Percentiles rank a stretch among this genome's conserved stretches.
Evolutionary conservation across 2,113 vertebrate genomes (phyloP).

Genomic region (Nettapus auritus): DNA sequence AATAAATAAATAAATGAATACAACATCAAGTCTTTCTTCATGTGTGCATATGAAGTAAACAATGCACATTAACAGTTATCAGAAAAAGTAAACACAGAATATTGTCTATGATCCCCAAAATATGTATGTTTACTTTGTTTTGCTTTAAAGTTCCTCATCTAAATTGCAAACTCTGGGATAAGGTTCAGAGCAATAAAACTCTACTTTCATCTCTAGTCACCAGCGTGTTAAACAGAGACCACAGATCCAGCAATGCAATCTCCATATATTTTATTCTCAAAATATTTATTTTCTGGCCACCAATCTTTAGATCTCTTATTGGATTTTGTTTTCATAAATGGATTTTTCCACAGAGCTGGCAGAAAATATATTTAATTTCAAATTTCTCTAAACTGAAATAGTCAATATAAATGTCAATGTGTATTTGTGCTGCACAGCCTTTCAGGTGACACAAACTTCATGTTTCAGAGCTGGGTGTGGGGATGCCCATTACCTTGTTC

Average conservation of each 20-base stretch:
- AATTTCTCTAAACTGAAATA: conserved; percentile 73
- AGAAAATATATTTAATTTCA: conserved; percentile 76
- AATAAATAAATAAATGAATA: too few relatives aligned
- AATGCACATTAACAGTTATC: background rate
- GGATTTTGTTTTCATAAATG: conserved; percentile 77
- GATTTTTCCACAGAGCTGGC: conserved; percentile 73
- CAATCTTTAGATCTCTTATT: conserved; percentile 74
- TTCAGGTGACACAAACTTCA: background rate
- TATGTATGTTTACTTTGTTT: background rate
- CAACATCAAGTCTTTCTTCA: background rate
- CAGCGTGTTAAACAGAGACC: background rate
- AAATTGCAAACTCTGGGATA: background rate
- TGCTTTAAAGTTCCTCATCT: background rate
- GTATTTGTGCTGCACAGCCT: background rate
- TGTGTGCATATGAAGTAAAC: too few relatives aligned
- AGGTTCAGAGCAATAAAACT: background rate
- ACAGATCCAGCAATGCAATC: conserved; percentile 59
- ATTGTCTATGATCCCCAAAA: background rate
- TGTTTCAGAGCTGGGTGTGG: fast-evolving
- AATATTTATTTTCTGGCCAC: conserved; percentile 76
- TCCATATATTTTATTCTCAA: conserved; percentile 73
- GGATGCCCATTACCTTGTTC: background rate
- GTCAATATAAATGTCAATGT: conserved; percentile 68
- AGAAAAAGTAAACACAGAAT: background rate
- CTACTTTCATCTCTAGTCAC: background rate